A percentile compares a stretch with the other conserved stretches of the same genome.
Conservation (phyloP, 2,113 vertebrate species). For the Oriolus oriolus region DNA sequence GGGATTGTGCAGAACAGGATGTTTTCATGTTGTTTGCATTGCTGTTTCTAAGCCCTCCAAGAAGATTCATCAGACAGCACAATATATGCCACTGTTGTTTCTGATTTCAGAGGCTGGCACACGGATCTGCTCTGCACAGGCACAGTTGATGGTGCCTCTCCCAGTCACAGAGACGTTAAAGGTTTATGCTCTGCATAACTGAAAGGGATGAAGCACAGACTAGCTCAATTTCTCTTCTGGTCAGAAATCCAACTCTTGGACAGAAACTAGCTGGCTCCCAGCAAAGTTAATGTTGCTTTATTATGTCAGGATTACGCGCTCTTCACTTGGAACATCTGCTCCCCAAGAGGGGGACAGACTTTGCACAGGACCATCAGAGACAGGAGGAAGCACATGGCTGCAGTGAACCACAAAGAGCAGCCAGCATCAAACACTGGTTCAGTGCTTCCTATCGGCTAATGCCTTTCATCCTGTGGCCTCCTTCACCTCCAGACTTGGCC, state of each 20-base stretch:
- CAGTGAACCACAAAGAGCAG: neutral
- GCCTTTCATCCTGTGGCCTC: neutral
- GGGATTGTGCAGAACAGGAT: neutral
- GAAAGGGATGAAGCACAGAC: neutral
- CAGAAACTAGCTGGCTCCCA: neutral
- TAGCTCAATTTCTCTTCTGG: neutral
- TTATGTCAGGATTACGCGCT: neutral
- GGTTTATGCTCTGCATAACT: neutral
- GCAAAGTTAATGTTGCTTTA: neutral
- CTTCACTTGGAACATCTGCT: neutral
- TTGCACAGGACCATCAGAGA: neutral
- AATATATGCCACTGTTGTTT: neutral
- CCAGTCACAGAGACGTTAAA: neutral
- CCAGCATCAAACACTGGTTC: neutral
- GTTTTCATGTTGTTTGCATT: neutral
- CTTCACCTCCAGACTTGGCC: constrained; percentile 45
- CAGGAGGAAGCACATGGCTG: neutral
- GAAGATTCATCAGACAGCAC: neutral
- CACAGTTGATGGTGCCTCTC: neutral
- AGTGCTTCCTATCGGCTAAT: neutral
- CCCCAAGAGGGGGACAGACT: neutral
- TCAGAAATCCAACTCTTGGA: neutral
- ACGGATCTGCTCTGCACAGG: neutral
- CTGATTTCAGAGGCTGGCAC: neutral
- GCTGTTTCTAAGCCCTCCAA: neutral